Base-by-base conservation (phyloP, 2,113 vertebrate genomes). In the Aspiorhynchus laticeps region DNA sequence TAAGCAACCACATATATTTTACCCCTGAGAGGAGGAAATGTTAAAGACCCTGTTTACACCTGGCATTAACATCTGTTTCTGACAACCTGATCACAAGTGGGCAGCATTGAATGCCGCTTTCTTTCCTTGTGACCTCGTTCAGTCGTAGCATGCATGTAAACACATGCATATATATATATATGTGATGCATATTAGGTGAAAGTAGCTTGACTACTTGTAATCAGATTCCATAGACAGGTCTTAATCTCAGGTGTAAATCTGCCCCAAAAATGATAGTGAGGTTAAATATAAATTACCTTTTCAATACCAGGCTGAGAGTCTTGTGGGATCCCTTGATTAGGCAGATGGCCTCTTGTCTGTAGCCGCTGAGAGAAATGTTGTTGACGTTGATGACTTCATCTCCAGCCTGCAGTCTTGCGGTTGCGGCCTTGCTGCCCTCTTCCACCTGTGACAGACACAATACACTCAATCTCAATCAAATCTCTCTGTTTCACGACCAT, bases 361-460 rank as follows among this genome's bases (percentile, higher is more conserved):
- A 99, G 48, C 98, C 98, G 0, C 95, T 97, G 87, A 99, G 96
- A 59, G 94, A 93, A 33, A 98, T 87, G 31, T 97, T 96, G 59
- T 99, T 99, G 95, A 99, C 98, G 92, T 95, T 96, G 84, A 99
- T 93, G 0, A 99, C 97, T 95, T 99, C 97, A 65, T 99, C 98
- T 89, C 98, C 98, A 8, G 95, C 97, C 93, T 98, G 95, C 69
- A 99, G 93, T 91, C 95, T 94, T 85, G 97, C 97, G 1, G 92
- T 95, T 3, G 96, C 97, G 0, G 98, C 98, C 92, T 98, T 97
- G 88, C 98, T 98, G 53, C 97, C 96, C 90, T 98, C 97, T 93
- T 99, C 98, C 36, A 99, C 96, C 98, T 99, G 93, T n/a, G 87
- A 90, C 2, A 91, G 84, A 88, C 38, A 84, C 43, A 73, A 80